Conservation (phyloP, 2,888 invertebrate genomes). For the Drosophila infuscata region DNA sequence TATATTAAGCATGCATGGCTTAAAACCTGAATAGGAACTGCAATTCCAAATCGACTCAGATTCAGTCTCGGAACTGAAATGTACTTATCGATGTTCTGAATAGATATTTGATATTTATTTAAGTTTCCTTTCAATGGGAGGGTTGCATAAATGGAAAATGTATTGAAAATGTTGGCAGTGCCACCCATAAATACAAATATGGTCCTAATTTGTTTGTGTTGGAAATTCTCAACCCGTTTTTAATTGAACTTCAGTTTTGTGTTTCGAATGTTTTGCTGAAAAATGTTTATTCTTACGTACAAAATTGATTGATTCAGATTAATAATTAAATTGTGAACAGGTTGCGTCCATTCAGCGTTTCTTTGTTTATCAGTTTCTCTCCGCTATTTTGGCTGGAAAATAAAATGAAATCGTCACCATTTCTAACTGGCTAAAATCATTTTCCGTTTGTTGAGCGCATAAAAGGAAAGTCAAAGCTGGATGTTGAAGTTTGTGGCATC, state of each 20-base stretch:
- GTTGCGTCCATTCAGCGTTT: neutral
- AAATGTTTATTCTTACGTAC: neutral
- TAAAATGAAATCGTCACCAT: conserved; percentile 35
- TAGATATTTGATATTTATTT: neutral
- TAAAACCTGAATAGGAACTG: neutral
- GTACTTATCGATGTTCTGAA: neutral
- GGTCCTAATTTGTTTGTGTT: neutral
- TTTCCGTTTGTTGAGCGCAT: conserved; percentile 38
- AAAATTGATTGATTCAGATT: neutral
- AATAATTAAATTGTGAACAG: conserved; percentile 5
- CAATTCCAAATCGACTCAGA: neutral
- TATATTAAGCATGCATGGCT: neutral
- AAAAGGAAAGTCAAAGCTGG: conserved; percentile 46
- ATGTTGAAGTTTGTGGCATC: conserved; percentile 48
- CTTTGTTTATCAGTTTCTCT: neutral
- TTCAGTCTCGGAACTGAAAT: neutral
- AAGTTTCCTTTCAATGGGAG: neutral
- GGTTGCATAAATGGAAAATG: neutral
- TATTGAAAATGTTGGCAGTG: neutral
- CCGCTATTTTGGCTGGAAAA: conserved; percentile 22
- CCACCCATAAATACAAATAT: neutral
- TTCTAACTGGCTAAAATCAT: conserved; percentile 38
- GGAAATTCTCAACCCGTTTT: neutral
- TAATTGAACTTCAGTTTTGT: neutral
- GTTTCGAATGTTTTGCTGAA: no score